Base-by-base conservation (phyloP, 2,797 vertebrate genomes). In the Gouania willdenowi region DNA sequence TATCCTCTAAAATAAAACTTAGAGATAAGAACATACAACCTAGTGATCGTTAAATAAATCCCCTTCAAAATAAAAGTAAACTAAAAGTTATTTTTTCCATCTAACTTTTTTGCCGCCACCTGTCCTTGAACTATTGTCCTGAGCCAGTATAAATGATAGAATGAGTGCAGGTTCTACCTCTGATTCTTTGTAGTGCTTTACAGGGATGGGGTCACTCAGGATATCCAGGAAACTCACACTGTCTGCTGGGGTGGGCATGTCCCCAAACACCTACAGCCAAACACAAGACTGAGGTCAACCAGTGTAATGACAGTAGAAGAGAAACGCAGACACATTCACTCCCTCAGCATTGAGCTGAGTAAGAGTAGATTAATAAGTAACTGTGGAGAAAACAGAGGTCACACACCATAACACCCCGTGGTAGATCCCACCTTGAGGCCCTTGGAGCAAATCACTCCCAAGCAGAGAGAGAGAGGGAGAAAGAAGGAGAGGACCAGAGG, bases 201-300 rank as follows among this genome's bases (percentile, higher is more conserved):
- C 90, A 16, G 90, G 87, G 43, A 90, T 81, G 7, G 88, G 86
- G 70, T 92, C 90, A 42, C 36, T 77, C 42, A 90, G 69, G 58
- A 92, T 91, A 55, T 92, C 90, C 68, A 92, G 55, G 59, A 81
- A 85, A 54, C 62, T 79, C 41, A 92, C 75, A n/a, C 71, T 75
- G 41, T 81, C 79, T 22, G 54, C 47, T 3, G 87, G 83, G 25
- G 86, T 88, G 21, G 89, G 81, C 6, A 32, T 75, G 64, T 88
- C 87, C 53, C 77, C 84, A 45, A 91, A 91, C 52, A 91, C 86
- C 90, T 92, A 55, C 19, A 74, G 16, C 41, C 52, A 60, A 44
- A 65, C 67, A 81, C 62, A 77, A 65, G 66, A 49, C 41, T 43
- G 49, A 65, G 67, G 66, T 80, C 49, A 70, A 36, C 18, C 41